Evolutionary conservation across 2,797 vertebrate species (phyloP).

Genomic region (Iguana delicatissima): DNA sequence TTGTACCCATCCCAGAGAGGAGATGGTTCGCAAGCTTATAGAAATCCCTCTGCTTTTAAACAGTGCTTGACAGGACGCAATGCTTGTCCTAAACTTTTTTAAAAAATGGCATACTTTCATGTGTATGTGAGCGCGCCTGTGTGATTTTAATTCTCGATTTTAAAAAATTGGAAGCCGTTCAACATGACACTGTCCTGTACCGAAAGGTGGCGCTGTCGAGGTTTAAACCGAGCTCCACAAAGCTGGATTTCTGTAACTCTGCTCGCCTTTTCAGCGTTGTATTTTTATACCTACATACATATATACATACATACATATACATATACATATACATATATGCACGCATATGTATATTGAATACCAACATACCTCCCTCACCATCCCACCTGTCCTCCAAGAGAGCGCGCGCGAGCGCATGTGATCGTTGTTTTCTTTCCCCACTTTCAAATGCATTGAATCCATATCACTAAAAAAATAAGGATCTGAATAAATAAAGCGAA

Average conservation of each 20-base stretch:
- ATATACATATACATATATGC: too few species aligned
- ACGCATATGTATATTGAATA: too few species aligned
- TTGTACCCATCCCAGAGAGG: too few species aligned
- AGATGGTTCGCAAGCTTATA: neutral
- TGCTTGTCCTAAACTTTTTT: neutral
- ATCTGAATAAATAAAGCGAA: too few species aligned
- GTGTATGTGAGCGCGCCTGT: neutral
- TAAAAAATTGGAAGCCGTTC: conserved; percentile 62
- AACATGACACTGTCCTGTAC: conserved; percentile 74
- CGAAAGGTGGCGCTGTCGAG: conserved; percentile 99
- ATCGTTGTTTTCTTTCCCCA: neutral
- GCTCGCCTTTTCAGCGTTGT: neutral
- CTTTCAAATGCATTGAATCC: too few species aligned
- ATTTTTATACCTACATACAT: neutral
- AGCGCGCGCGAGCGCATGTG: neutral
- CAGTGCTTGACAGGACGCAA: neutral
- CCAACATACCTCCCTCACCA: neutral
- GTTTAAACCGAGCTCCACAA: conserved; percentile 78
- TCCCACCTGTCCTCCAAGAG: neutral
- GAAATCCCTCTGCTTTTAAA: neutral
- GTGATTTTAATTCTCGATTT: neutral
- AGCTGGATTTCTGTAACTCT: conserved; percentile 29
- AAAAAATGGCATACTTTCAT: neutral
- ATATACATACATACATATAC: too few species aligned
- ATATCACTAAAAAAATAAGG: too few species aligned